phyloP scores from a whole-genome alignment of 1,140 invertebrate genomes.

The Pachypeltis micranthus region DNA sequence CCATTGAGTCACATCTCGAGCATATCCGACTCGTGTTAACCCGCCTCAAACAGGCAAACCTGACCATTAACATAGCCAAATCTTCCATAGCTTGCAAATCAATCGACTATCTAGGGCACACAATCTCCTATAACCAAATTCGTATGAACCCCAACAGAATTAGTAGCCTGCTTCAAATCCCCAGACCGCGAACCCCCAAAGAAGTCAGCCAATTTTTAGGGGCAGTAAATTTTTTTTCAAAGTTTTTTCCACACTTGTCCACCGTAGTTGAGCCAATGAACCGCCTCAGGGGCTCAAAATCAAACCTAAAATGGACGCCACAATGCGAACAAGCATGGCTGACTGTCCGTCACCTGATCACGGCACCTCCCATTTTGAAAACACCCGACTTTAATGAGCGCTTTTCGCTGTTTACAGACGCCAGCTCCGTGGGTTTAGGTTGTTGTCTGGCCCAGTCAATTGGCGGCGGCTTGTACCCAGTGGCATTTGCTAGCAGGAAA shows the following conservation, averaged over 20 bases:
- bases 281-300: no score
- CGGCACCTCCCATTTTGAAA: not conserved
- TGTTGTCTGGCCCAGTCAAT: not conserved
- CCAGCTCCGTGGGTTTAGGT: not conserved
- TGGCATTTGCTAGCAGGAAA: not conserved
- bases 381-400: not conserved
- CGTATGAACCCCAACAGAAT: constrained; percentile 13
- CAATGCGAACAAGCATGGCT: not conserved
- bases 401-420: not conserved
- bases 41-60: constrained; percentile 8
- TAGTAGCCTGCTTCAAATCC: constrained; percentile 14
- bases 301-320: not conserved
- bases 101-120: constrained; percentile 17
- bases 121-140: constrained; percentile 2
- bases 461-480: not conserved
- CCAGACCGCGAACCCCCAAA: constrained; percentile 14
- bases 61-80: constrained; percentile 23
- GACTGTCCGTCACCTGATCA: not conserved
- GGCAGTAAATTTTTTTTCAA: not conserved
- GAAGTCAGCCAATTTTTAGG: not conserved
- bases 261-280: not conserved
- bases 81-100: constrained; percentile 4
- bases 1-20: constrained; percentile 22
- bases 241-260: not conserved
- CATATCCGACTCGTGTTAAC: no score